A percentile compares a stretch with the other conserved stretches of the same genome.
phyloP scores from a whole-genome alignment of 2,113 vertebrate species.

The Lichenostomus cassidix region DNA sequence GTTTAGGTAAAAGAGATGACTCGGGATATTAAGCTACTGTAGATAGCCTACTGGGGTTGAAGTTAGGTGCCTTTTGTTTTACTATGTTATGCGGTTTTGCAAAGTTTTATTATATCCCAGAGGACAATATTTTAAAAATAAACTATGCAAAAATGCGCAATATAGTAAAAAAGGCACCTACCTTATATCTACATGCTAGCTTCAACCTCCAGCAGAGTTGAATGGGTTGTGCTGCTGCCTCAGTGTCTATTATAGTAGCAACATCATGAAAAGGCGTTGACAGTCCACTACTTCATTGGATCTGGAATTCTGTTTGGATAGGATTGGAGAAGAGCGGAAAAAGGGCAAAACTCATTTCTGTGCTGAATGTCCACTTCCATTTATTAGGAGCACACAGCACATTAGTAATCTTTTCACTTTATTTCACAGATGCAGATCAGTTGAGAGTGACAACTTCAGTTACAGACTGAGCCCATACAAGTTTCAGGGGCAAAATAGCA shows the following conservation, averaged over 20 bases:
- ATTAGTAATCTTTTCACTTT: background rate
- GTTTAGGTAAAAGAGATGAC: background rate
- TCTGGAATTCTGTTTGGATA: slow-evolving; percentile 38
- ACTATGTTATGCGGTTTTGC: slow-evolving; percentile 68
- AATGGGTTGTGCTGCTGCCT: slow-evolving; percentile 20
- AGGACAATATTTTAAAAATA: slow-evolving; percentile 51
- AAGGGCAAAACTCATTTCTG: background rate
- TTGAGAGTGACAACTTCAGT: background rate
- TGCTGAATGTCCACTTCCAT: background rate
- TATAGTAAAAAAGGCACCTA: slow-evolving; percentile 67
- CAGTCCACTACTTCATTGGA: slow-evolving; percentile 33
- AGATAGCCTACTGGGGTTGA: background rate
- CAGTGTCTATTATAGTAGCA: slow-evolving; percentile 34
- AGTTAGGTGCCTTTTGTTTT: slow-evolving; percentile 67
- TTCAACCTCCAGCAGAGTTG: slow-evolving; percentile 37
- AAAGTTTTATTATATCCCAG: slow-evolving; percentile 62
- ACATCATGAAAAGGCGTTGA: slow-evolving; percentile 36
- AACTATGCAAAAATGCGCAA: slow-evolving; percentile 70
- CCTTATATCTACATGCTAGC: slow-evolving; percentile 45
- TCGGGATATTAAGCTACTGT: background rate
- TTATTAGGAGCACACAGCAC: background rate
- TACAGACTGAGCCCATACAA: background rate
- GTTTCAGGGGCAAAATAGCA: background rate
- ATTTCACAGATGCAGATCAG: background rate
- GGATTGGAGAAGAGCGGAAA: background rate